Base-by-base conservation (phyloP, 1,140 invertebrate species). In the Drosophila biarmipes region DNA sequence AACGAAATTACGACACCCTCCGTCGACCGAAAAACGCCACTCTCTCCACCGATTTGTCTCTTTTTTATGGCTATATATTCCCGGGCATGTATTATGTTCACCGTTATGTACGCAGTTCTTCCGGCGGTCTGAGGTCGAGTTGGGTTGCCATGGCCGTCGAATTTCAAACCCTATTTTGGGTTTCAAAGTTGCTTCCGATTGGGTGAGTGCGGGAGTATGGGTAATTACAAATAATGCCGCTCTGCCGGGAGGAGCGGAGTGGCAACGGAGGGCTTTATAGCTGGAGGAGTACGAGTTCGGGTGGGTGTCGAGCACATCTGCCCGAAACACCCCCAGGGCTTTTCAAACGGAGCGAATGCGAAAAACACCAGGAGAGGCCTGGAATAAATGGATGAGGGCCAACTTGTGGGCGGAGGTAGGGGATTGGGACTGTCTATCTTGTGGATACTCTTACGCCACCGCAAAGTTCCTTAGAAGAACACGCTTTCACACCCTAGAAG, bases 151-250 rank as follows among this genome's bases (percentile, higher is more conserved):
- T 77, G 79, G 40, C 84, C 77, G 85, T 69, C 55, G 67, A 90
- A 89, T 90, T 89, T 84, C 80, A 89, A 89, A 89, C 84, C 84
- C 84, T 89, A 89, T 89, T 87, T 91, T 82, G 76, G 90, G 90
- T 91, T 91, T 87, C 68, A 91, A 91, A 91, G 90, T 81, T 75
- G 81, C 85, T 89, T 89, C 84, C 84, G 90, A 91, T 91, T 91
- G 90, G 90, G 80, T 90, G 73, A 74, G 84, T 76, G 64, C 66
- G 73, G 81, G 75, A 80, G 90, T 90, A 84, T 91, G 90, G 66
- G 90, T 78, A 91, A 91, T 91, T 91, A 90, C 85, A 89, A 90
- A 90, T 86, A 90, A 90, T 82, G 57, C 73, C 59, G 58, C 35
- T 53, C 54, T 46, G 51, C 21, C 27, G 35, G 19, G 24, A 34